phyloP scores from a whole-genome alignment of 2,113 vertebrate species.

The Psilopsiagon aurifrons region DNA sequence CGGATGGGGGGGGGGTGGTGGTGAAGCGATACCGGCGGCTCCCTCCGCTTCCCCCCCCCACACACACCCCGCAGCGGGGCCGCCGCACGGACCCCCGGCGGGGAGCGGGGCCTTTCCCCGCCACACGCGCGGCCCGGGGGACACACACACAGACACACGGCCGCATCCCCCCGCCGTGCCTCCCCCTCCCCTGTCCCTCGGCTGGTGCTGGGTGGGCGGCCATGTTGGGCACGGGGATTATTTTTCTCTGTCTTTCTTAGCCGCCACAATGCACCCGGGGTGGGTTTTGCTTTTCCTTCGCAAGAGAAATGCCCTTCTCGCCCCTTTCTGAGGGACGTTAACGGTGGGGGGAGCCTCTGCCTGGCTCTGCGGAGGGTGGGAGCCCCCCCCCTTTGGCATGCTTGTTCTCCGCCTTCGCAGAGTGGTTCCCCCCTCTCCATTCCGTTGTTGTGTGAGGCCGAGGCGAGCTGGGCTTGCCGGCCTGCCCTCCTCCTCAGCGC shows the following conservation, averaged over 20 bases:
- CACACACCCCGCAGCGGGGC: not conserved
- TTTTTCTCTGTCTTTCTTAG: conserved; percentile 23
- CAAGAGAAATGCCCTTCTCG: not conserved
- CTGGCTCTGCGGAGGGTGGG: not conserved
- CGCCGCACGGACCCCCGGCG: too few relatives aligned
- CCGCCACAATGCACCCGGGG: not conserved
- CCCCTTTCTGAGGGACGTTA: not conserved
- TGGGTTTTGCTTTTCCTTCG: not conserved
- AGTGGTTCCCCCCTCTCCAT: not conserved
- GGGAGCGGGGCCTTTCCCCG: not conserved
- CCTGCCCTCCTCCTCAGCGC: too few relatives aligned
- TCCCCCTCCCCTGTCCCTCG: not conserved
- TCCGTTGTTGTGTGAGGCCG: not conserved
- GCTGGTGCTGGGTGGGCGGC: conserved; percentile 67
- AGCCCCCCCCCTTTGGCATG: not conserved
- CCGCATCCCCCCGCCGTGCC: not conserved
- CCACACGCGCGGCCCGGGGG: not conserved
- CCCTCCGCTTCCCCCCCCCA: not conserved
- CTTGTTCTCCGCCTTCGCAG: rapidly evolving
- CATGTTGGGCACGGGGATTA: conserved; percentile 77
- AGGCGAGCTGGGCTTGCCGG: not conserved
- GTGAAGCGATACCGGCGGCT: not conserved
- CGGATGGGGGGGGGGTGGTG: too few relatives aligned
- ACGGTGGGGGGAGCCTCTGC: too few relatives aligned
- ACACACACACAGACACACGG: not conserved